Percentiles rank a stretch among this genome's conserved stretches.
Evolutionary conservation across 2,113 vertebrate genomes (phyloP).

Genomic region (Paraplagusia blochii): DNA sequence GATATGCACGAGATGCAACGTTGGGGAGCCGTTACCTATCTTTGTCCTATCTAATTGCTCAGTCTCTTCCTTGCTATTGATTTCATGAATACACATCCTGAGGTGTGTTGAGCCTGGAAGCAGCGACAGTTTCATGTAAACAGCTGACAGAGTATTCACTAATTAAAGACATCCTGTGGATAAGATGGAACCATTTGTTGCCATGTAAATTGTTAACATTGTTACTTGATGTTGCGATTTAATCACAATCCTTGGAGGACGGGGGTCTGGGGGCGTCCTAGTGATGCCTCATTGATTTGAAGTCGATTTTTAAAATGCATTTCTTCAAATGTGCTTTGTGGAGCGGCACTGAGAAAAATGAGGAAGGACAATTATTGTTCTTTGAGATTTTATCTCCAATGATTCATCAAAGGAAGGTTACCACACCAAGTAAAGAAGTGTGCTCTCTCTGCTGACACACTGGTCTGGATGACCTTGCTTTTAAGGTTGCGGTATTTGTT

Average conservation of each 20-base stretch:
- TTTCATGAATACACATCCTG: slow-evolving; percentile 56
- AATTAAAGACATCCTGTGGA: slow-evolving; percentile 60
- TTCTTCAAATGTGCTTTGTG: slow-evolving; percentile 40
- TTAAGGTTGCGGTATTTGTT: slow-evolving; percentile 50
- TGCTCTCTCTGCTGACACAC: slow-evolving; percentile 19
- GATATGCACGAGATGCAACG: neutral
- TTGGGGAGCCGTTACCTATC: slow-evolving; percentile 20
- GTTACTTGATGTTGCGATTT: slow-evolving; percentile 40
- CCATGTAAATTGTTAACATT: slow-evolving; percentile 10
- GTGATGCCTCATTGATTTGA: slow-evolving; percentile 42
- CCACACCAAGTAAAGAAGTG: slow-evolving; percentile 32
- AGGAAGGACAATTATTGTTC: slow-evolving; percentile 46
- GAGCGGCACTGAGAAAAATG: slow-evolving; percentile 22
- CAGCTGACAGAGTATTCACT: slow-evolving; percentile 45
- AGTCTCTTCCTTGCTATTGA: slow-evolving; percentile 31
- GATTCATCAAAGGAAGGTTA: slow-evolving; percentile 50
- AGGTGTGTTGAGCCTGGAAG: slow-evolving; percentile 45
- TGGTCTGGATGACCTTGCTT: slow-evolving; percentile 48
- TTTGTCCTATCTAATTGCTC: slow-evolving; percentile 39
- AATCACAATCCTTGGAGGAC: slow-evolving; percentile 34
- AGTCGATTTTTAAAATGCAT: slow-evolving; percentile 46
- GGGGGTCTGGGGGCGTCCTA: slow-evolving; percentile 29
- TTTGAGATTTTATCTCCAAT: slow-evolving; percentile 32
- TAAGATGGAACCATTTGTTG: slow-evolving; percentile 43
- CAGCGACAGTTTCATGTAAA: slow-evolving; percentile 51